Conservation (phyloP, 2,888 invertebrate species). For the Temnothorax rugatulus region DNA sequence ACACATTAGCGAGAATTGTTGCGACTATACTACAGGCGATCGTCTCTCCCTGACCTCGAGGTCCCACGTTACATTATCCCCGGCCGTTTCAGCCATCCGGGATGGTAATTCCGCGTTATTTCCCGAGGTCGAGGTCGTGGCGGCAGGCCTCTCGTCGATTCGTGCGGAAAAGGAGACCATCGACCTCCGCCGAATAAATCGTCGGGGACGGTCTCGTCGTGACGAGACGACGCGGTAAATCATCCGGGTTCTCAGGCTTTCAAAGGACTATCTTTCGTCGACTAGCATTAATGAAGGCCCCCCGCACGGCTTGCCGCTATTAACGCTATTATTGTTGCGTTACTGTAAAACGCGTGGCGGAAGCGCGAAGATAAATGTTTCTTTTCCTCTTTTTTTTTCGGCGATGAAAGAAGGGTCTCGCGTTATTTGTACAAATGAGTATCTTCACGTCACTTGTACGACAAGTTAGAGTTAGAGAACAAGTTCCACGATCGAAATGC, state of each 20-base stretch:
- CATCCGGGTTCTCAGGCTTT: conserved; percentile 36
- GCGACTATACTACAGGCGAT: conserved; percentile 16
- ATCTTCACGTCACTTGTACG: neutral
- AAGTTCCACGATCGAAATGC: neutral
- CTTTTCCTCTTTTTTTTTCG: neutral
- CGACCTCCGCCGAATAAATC: conserved; percentile 59
- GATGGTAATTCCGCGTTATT: conserved; percentile 65
- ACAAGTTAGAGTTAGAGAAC: neutral
- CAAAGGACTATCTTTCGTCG: conserved; percentile 33
- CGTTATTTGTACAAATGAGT: neutral
- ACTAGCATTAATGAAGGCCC: conserved; percentile 42
- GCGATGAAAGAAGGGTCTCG: neutral
- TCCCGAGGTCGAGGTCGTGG: conserved; percentile 70
- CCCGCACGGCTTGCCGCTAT: neutral
- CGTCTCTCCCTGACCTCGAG: conserved; percentile 54
- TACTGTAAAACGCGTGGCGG: conserved; percentile 10
- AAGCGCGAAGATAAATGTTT: conserved; percentile 22
- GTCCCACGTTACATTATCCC: conserved; percentile 62
- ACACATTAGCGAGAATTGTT: conserved; percentile 40
- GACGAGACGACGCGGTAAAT: conserved; percentile 48
- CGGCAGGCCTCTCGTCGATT: conserved; percentile 44
- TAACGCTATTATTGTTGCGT: conserved; percentile 37
- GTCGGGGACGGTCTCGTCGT: conserved; percentile 30
- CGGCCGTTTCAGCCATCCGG: conserved; percentile 57
- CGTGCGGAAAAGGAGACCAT: conserved; percentile 64